Evolutionary conservation across 1,140 invertebrate species (phyloP).

Genomic region (Drosophila quadrilineata): DNA sequence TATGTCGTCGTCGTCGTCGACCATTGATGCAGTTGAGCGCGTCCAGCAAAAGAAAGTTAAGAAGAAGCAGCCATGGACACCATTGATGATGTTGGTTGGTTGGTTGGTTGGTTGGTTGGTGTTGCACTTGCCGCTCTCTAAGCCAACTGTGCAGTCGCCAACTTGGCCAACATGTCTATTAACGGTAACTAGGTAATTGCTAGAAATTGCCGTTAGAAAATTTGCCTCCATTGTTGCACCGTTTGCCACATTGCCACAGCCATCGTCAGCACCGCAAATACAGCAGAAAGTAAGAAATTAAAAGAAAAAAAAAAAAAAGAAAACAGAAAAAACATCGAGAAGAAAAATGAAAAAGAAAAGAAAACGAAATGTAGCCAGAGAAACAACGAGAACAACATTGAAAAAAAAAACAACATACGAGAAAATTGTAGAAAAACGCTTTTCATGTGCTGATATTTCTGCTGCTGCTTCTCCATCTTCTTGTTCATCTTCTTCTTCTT

Average conservation of each 20-base stretch:
- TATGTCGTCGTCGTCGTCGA: constrained; percentile 8
- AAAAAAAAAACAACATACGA: too few relatives aligned
- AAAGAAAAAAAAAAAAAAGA: neutral
- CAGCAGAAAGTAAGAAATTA: constrained; percentile 6
- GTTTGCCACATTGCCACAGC: constrained; percentile 21
- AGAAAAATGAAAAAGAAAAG: too few relatives aligned
- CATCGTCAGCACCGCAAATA: constrained; percentile 50
- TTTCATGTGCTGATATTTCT: too few relatives aligned
- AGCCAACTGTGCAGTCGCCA: constrained; percentile 41
- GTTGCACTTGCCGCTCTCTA: constrained; percentile 16
- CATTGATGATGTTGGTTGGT: constrained; percentile 40
- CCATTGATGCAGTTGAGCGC: constrained; percentile 49
- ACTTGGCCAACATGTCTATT: constrained; percentile 79
- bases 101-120: too few relatives aligned
- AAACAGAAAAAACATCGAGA: too few relatives aligned
- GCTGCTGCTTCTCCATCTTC: too few relatives aligned
- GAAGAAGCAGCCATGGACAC: constrained; percentile 68
- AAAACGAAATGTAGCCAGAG: constrained; percentile 25
- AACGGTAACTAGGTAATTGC: constrained; percentile 78
- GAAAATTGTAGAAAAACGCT: too few relatives aligned
- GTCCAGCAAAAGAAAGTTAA: constrained; percentile 59
- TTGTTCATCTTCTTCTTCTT: too few relatives aligned
- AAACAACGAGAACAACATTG: too few relatives aligned
- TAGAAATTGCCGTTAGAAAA: constrained; percentile 74
- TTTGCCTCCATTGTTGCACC: constrained; percentile 51